A percentile compares a stretch with the other conserved stretches of the same genome.
phyloP scores from a whole-genome alignment of 1,140 invertebrate species.

The Conus betulinus region DNA sequence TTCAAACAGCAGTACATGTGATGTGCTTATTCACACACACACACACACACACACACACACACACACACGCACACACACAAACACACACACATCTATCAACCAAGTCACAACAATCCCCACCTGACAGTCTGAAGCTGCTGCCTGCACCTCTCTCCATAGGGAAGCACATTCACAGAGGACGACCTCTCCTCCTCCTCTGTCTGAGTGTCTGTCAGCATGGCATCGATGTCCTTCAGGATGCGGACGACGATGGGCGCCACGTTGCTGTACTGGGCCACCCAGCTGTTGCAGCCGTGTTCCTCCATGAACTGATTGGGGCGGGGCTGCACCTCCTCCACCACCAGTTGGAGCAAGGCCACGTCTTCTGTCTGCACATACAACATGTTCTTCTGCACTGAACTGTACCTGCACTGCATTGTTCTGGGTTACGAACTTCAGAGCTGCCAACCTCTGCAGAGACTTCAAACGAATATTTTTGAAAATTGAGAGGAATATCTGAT shows the following conservation, averaged over 20 bases:
- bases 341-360: constrained; percentile 23
- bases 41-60: too few species aligned
- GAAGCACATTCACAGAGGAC: background rate
- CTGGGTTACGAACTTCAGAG: background rate
- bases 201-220: background rate
- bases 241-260: constrained; percentile 28
- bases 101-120: background rate
- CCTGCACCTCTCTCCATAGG: constrained; percentile 7
- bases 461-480: background rate
- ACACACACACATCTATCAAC: background rate
- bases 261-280: constrained; percentile 23
- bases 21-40: too few species aligned
- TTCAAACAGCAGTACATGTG: too few species aligned
- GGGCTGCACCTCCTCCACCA: constrained; percentile 35
- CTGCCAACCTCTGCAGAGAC: too few species aligned
- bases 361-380: constrained; percentile 35
- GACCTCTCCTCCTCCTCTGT: background rate
- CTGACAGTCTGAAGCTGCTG: background rate
- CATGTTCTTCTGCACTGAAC: too few species aligned
- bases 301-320: constrained; percentile 2
- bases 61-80: background rate
- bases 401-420: background rate
- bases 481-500: too few species aligned
- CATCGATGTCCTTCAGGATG: constrained; percentile 7
- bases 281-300: constrained; percentile 13